phyloP scores from a whole-genome alignment of 2,113 vertebrate genomes.

The Chrysochloris asiatica region DNA sequence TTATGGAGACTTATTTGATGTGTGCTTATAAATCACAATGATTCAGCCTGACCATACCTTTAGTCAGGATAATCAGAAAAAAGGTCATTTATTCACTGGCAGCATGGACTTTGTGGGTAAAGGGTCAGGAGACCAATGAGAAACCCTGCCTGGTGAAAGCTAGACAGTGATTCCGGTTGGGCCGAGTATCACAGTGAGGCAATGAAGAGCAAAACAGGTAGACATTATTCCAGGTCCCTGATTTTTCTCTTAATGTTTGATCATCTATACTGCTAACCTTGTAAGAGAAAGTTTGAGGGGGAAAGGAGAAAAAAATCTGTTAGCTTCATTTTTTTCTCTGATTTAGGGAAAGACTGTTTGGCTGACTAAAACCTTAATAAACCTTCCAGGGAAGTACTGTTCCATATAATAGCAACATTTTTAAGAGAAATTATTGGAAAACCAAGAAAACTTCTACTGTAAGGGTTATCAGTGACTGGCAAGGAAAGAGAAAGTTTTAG shows the following conservation, averaged over 20 bases:
- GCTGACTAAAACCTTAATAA: not conserved
- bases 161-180: not conserved
- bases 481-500: not conserved
- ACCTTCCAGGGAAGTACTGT: not conserved
- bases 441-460: not conserved
- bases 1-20: conserved; percentile 10
- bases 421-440: conserved; percentile 23
- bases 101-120: not conserved
- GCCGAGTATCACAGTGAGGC: not conserved
- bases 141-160: not conserved
- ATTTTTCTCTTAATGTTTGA: conserved; percentile 29
- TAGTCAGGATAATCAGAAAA: too few species aligned
- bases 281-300: not conserved
- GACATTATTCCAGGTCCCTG: conserved; percentile 1
- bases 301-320: not conserved
- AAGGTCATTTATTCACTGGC: not conserved
- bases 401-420: not conserved
- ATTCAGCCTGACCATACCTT: not conserved
- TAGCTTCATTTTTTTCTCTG: conserved; percentile 1
- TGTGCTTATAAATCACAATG: not conserved
- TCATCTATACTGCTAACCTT: conserved; percentile 20
- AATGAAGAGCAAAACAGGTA: not conserved
- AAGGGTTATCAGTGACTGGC: not conserved
- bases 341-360: not conserved
- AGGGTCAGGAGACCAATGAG: not conserved